These are phyloP conservation scores for Ciconia nigra DNA, from an alignment of 2,797 vertebrate genomes.

Conservation along the genomic window DNA sequence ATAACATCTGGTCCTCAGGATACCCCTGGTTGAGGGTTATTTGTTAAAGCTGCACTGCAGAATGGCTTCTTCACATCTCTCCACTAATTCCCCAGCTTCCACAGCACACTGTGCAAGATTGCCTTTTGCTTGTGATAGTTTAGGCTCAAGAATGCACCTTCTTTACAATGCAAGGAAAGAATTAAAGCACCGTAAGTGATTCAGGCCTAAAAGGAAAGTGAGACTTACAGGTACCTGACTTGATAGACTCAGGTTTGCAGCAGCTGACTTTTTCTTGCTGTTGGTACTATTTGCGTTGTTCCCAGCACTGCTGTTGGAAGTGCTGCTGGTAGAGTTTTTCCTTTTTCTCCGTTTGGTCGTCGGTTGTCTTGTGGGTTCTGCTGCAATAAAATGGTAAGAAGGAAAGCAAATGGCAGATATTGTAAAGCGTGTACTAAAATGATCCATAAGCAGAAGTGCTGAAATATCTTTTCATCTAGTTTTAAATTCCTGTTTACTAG, in stretches of 20 bases:
- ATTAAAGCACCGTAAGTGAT: not conserved
- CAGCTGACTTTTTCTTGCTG: slow-evolving; percentile 94
- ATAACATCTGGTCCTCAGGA: not conserved
- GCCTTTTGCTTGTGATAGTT: not conserved
- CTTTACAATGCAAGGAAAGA: slow-evolving; percentile 12
- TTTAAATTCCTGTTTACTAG: not conserved
- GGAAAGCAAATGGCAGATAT: slow-evolving; percentile 19
- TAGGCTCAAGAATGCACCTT: slow-evolving; percentile 67
- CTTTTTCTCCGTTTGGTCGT: slow-evolving; percentile 98
- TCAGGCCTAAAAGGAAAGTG: slow-evolving; percentile 74
- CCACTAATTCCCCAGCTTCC: not conserved
- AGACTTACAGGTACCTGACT: slow-evolving; percentile 99
- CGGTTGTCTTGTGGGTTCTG: slow-evolving; percentile 96
- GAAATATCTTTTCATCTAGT: not conserved
- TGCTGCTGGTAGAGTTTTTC: slow-evolving; percentile 98
- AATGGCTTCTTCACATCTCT: slow-evolving; percentile 2
- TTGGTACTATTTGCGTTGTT: slow-evolving; percentile 79
- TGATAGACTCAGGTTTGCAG: slow-evolving; percentile 95
- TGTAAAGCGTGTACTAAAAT: not conserved
- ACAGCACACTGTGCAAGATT: not conserved
- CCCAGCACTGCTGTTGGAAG: slow-evolving; percentile 92
- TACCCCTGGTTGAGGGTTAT: not conserved
- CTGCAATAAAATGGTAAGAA: slow-evolving; percentile 71
- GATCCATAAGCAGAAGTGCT: not conserved
- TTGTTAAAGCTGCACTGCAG: slow-evolving; percentile 12